Percentiles rank a stretch among this genome's conserved stretches.
Conservation (phyloP, 2,113 vertebrate genomes). For the Rhineura floridana region DNA sequence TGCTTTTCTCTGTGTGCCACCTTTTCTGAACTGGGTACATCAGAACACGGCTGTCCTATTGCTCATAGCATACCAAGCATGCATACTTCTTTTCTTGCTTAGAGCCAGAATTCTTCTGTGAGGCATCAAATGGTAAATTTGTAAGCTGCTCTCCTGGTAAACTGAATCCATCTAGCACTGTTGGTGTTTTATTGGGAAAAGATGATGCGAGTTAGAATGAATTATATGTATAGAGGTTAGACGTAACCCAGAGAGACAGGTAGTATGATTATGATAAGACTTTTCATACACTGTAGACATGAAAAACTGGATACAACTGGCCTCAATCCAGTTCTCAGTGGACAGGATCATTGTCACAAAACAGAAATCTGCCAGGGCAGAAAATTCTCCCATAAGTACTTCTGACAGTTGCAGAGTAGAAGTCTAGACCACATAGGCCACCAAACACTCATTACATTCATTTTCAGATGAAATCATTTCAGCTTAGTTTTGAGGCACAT, state of each 20-base stretch:
- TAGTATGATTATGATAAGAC: neutral
- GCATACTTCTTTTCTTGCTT: neutral
- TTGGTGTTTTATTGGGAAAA: slow-evolving; percentile 46
- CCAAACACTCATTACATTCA: too few species aligned
- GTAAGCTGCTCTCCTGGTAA: neutral
- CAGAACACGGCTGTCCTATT: neutral
- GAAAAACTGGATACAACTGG: too few species aligned
- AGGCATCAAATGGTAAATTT: neutral
- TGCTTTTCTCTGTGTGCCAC: neutral
- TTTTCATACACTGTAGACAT: slow-evolving; percentile 9
- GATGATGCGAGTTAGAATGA: slow-evolving; percentile 18
- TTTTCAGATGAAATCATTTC: neutral
- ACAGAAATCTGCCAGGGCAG: too few species aligned
- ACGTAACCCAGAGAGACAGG: neutral
- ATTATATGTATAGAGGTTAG: slow-evolving; percentile 31
- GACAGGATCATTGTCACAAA: too few species aligned
- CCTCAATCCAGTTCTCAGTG: too few species aligned
- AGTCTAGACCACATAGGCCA: neutral
- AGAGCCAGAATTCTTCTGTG: too few species aligned
- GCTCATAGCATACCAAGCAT: neutral
- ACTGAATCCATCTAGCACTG: neutral
- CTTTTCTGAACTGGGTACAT: neutral
- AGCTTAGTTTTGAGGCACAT: neutral
- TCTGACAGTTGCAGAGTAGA: neutral
- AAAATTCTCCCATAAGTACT: too few species aligned